Evolutionary conservation across 2,797 vertebrate genomes (phyloP), one percentile per base, ranked within the genome.

Genomic region (Xiphophorus birchmanni): DNA sequence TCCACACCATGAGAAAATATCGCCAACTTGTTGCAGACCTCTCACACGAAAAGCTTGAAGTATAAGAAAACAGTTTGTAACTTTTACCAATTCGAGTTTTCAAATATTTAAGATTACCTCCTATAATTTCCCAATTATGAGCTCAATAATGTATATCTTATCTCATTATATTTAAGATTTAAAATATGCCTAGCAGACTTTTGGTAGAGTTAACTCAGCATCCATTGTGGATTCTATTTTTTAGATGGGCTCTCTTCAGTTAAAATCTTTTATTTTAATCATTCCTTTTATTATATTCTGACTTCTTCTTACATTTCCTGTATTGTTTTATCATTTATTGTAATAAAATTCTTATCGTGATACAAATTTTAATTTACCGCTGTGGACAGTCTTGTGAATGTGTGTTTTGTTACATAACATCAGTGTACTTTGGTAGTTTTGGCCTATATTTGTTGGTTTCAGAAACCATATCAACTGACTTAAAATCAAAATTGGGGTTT

Each of bases 1-100:
- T 86, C 80, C 74, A 80, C 42, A 37, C 50, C 21, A 69, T 69
- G 37, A 82, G 77, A 79, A 77, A 83, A 85, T 45, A 74, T 80
- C 47, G 48, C 40, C 80, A 83, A 47, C 67, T 75, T 80, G 45
- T 74, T 44, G 40, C 71, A 81, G 69, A 47, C n/a, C 58, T 82
- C 69, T n/a, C 54, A 26, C 21, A 76, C 80, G 3, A 74, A 54
- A 76, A 17, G 3, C 23, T 23, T 56, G 29, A 77, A 52, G 45
- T 26, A 26, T 65, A 42, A 50, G 42, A 1, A 67, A 81, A 74
- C 63, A 29, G 13, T 37, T 37, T 13, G 29, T 0, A 74, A 13
- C 9, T 15, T 35, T 78, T 17, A 21, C 42, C 26, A 21, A 6
- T 65, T 13, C 52, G 7, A 50, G 4, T 52, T 37, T 35, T 52